Evolutionary conservation across 2,888 invertebrate species (phyloP).

Genomic region (Rotaria macrura): DNA sequence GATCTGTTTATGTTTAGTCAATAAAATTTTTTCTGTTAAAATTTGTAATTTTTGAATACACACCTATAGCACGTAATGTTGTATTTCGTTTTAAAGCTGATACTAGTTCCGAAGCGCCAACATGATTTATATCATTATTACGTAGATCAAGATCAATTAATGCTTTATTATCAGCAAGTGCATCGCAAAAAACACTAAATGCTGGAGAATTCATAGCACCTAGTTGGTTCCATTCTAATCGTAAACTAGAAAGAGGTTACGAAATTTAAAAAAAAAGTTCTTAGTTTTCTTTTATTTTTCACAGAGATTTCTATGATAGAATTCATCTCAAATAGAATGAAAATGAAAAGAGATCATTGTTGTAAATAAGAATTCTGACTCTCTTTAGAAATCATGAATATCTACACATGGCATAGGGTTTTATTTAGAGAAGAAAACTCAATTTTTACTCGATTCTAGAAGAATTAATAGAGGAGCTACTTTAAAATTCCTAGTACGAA

Average conservation of each 20-base stretch:
- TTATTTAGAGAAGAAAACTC: too few species aligned
- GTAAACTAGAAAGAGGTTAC: constrained; percentile 42
- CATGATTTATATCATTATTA: constrained; percentile 49
- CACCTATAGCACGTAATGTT: constrained; percentile 44
- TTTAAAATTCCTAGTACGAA: too few species aligned
- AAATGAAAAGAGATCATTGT: too few species aligned
- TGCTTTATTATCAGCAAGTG: constrained; percentile 42
- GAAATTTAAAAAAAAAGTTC: neutral
- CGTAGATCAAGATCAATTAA: constrained; percentile 46
- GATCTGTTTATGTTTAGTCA: constrained; percentile 38
- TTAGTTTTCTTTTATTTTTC: neutral
- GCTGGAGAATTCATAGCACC: constrained; percentile 46
- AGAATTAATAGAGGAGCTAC: too few species aligned
- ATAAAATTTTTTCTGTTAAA: neutral
- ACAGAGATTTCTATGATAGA: too few species aligned
- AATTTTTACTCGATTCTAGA: too few species aligned
- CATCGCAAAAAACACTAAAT: constrained; percentile 49
- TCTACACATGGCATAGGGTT: too few species aligned
- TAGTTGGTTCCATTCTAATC: constrained; percentile 49
- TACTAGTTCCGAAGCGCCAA: constrained; percentile 45
- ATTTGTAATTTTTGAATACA: neutral
- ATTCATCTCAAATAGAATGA: too few species aligned
- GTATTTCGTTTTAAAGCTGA: constrained; percentile 44
- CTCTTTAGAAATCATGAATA: too few species aligned
- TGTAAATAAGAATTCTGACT: too few species aligned